phyloP scores from a whole-genome alignment of 2,113 vertebrate genomes.

The Dissostichus mawsoni region DNA sequence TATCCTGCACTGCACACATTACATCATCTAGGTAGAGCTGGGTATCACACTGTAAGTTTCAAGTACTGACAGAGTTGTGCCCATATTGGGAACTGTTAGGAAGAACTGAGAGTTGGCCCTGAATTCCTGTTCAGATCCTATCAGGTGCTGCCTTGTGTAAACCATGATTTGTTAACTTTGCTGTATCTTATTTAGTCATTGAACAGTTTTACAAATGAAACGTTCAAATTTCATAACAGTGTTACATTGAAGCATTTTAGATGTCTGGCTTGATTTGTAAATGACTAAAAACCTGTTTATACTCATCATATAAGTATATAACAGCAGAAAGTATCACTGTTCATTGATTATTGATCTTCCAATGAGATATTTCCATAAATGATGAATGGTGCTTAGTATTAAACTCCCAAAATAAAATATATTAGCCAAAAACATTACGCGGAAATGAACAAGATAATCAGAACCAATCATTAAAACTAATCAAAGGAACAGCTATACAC shows the following conservation, averaged over 20 bases:
- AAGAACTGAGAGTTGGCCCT: neutral
- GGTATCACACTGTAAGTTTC: conserved; percentile 37
- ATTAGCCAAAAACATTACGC: neutral
- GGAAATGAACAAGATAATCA: conserved; percentile 3
- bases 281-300: too few relatives aligned
- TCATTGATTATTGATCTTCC: neutral
- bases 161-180: neutral
- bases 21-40: conserved; percentile 66
- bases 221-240: too few relatives aligned
- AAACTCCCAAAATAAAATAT: neutral
- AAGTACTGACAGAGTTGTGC: conserved; percentile 11
- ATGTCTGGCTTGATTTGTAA: neutral
- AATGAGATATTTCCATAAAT: neutral
- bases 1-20: conserved; percentile 55
- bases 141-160: neutral
- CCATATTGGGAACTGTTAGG: conserved; percentile 14
- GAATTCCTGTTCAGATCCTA: conserved; percentile 1
- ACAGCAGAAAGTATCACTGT: neutral
- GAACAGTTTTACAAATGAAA: neutral
- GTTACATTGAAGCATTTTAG: neutral
- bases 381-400: neutral
- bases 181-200: neutral
- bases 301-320: too few relatives aligned
- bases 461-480: conserved; percentile 13
- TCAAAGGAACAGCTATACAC: neutral